phyloP scores from a whole-genome alignment of 2,113 vertebrate genomes.

The Channa argus region DNA sequence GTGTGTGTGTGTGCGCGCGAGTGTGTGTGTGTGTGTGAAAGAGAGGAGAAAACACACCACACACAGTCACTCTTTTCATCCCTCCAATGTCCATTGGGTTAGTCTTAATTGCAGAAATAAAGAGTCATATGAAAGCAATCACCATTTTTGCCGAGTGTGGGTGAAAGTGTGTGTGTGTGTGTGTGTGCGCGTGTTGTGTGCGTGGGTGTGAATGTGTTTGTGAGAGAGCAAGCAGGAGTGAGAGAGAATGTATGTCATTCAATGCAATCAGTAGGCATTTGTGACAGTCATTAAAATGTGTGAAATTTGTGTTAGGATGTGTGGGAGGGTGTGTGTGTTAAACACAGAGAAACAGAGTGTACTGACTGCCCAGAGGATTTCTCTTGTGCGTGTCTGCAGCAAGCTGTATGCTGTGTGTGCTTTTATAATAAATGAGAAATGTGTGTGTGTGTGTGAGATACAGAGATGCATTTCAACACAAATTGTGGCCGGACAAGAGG shows the following conservation, averaged over 20 bases:
- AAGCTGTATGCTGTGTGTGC: neutral
- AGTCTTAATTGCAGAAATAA: conserved; percentile 68
- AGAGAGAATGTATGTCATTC: conserved; percentile 43
- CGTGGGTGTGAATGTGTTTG: conserved; percentile 8
- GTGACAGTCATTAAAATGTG: conserved; percentile 71
- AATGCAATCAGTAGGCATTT: conserved; percentile 73
- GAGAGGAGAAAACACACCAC: conserved; percentile 34
- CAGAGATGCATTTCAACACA: conserved; percentile 58
- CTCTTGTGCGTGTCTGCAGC: conserved; percentile 1
- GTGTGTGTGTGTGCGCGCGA: neutral
- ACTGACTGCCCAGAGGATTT: conserved; percentile 27
- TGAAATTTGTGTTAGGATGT: conserved; percentile 50
- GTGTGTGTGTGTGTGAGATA: conserved; percentile 19
- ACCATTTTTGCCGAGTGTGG: conserved; percentile 51
- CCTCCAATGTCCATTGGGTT: conserved; percentile 57
- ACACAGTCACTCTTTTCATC: conserved; percentile 55
- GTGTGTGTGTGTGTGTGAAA: conserved; percentile 17
- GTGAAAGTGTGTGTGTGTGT: conserved; percentile 17
- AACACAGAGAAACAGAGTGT: conserved; percentile 25
- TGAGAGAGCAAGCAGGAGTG: conserved; percentile 4
- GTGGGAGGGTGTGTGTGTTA: conserved; percentile 27
- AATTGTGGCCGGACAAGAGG: conserved; percentile 39
- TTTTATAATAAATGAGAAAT: conserved; percentile 41
- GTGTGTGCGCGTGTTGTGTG: conserved; percentile 20
- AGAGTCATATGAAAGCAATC: conserved; percentile 74